Percentiles rank a stretch among this genome's conserved stretches.
Evolutionary conservation across 2,797 vertebrate genomes (phyloP).

Genomic region (Hydrolagus colliei): DNA sequence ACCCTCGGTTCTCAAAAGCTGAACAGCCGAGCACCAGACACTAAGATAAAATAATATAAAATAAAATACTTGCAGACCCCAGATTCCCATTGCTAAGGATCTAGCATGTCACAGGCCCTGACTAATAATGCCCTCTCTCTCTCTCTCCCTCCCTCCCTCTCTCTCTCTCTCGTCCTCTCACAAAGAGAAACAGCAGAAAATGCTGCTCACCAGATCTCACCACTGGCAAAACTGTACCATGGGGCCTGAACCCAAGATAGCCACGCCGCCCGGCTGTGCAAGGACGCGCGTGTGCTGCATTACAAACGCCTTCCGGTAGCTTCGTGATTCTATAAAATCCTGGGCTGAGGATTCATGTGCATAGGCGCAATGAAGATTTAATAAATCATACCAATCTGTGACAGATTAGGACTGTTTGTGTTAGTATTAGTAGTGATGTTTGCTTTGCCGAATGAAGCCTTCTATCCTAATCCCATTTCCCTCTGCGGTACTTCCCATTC

Average conservation of each 20-base stretch:
- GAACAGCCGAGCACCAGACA: neutral
- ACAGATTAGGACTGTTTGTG: too few relatives aligned
- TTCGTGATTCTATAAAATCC: neutral
- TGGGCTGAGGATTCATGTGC: neutral
- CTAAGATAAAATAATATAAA: neutral
- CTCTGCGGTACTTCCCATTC: too few relatives aligned
- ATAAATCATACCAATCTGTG: too few relatives aligned
- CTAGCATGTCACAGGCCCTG: neutral
- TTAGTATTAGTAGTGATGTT: too few relatives aligned
- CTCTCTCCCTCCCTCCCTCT: neutral
- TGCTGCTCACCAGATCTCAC: neutral
- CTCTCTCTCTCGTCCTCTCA: too few relatives aligned
- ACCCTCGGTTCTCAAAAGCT: neutral
- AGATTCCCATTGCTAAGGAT: too few relatives aligned
- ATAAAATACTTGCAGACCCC: neutral
- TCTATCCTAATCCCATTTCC: too few relatives aligned
- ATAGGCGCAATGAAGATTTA: too few relatives aligned
- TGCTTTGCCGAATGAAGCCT: too few relatives aligned
- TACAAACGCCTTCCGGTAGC: neutral
- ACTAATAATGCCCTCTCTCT: neutral
- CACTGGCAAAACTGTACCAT: too few relatives aligned
- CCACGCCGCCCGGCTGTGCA: neutral
- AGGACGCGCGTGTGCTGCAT: neutral
- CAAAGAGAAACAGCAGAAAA: neutral
- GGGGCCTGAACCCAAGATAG: neutral